Evolutionary conservation across 2,888 invertebrate species (phyloP), one percentile per base, ranked within the genome.

Genomic region (Lasioglossum villosulum): DNA sequence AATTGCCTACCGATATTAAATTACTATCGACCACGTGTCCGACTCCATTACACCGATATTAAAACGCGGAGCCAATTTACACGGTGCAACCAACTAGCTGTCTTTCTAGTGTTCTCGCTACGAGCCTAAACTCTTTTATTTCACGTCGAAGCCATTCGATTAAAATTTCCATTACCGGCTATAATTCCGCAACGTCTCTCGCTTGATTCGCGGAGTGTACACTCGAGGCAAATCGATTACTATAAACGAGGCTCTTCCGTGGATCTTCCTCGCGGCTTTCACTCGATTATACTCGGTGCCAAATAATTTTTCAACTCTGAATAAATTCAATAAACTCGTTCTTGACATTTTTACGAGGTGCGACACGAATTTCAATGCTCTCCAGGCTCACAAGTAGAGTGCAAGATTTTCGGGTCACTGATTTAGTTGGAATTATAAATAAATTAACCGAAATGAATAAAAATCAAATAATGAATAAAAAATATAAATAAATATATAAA

Each of bases 1-100:
- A 84, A 90, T 90, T 86, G 79, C 86, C 48, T 74, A 52, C 70
- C 75, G 83, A 78, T 86, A 88, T 90, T 88, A 86, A 86, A 89
- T 89, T 88, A 88, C 80, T 80, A 88, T 79, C 82, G 66, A 45
- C 83, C 82, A 83, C 83, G 86, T 83, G 87, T 84, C 86, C 75
- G 71, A 73, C 82, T 71, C 80, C 59, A 86, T 82, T 82, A 77
- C 79, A 45, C 39, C 75, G 78, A 79, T 77, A 83, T 86, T 83
- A 83, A 81, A 78, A 72, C 42, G 37, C 78, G 71, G 39, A 52
- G 37, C 59, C 39, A 85, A 86, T 86, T 86, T 86, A 75, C 68
- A 75, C 72, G 68, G 42, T 27, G 27, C 78, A 84, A 80, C 37
- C 23, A 23, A 37, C 52, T 14, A 27, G 52, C 34, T 83, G 48